These are phyloP conservation scores for Halocynthia aurantium DNA, from an alignment of 23 tunicate genomes.

Conservation along the genomic window DNA sequence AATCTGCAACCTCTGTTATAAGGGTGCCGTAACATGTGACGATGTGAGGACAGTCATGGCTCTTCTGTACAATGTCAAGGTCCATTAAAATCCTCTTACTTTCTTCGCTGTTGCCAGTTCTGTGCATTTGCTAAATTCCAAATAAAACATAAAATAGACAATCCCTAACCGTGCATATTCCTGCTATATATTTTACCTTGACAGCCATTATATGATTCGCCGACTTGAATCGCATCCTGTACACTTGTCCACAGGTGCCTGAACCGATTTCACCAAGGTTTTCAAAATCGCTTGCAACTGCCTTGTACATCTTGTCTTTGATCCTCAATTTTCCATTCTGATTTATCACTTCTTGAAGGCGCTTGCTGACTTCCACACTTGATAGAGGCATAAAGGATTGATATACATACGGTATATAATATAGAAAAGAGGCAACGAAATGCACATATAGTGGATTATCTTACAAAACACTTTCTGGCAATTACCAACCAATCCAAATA, in stretches of 20 bases:
- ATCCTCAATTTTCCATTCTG: constrained; percentile 72
- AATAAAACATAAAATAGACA: neutral
- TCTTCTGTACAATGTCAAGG: constrained; percentile 88
- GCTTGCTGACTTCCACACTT: constrained; percentile 58
- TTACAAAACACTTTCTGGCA: too few relatives aligned
- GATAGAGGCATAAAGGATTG: too few relatives aligned
- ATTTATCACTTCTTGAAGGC: constrained; percentile 61
- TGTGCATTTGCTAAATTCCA: constrained; percentile 70
- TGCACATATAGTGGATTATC: too few relatives aligned
- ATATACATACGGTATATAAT: too few relatives aligned
- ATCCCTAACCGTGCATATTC: neutral
- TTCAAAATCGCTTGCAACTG: constrained; percentile 47
- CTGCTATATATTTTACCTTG: constrained; percentile 34
- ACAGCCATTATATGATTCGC: constrained; percentile 78
- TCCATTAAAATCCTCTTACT: constrained; percentile 85
- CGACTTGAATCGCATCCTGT: constrained; percentile 60
- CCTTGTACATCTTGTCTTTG: constrained; percentile 21
- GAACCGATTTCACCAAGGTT: constrained; percentile 86
- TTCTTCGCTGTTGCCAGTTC: constrained; percentile 82
- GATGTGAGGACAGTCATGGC: constrained; percentile 77
- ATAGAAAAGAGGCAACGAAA: too few relatives aligned
- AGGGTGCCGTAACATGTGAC: constrained; percentile 83
- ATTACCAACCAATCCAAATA: too few relatives aligned
- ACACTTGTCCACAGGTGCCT: constrained; percentile 97
- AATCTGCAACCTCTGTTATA: constrained; percentile 49